phyloP scores from a whole-genome alignment of 2,888 invertebrate species.

The Amaurobius ferox region DNA sequence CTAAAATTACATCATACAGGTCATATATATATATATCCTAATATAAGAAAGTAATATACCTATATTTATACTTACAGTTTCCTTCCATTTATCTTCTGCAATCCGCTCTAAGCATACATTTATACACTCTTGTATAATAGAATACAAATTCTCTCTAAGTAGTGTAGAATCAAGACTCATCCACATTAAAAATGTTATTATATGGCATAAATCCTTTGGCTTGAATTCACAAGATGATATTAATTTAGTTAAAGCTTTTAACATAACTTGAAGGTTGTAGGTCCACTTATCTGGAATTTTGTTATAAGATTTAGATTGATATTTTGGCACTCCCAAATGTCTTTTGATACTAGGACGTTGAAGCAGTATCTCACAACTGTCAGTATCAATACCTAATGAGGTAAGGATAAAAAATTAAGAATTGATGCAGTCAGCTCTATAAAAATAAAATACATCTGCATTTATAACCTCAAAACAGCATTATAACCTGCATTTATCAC shows the following conservation, averaged over 20 bases:
- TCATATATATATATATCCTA: too few relatives aligned
- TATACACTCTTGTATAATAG: background rate
- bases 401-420: too few relatives aligned
- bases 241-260: background rate
- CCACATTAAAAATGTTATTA: background rate
- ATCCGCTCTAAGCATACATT: background rate
- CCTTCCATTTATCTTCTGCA: background rate
- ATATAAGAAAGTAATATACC: too few relatives aligned
- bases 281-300: background rate
- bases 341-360: background rate
- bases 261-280: background rate
- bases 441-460: too few relatives aligned
- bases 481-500: too few relatives aligned
- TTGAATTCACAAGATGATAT: background rate
- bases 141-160: background rate
- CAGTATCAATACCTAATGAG: background rate
- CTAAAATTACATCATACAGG: too few relatives aligned
- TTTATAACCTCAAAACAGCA: too few relatives aligned
- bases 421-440: too few relatives aligned
- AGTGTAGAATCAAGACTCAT: background rate
- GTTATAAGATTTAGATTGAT: background rate
- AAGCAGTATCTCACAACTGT: background rate
- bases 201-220: background rate
- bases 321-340: background rate
- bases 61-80: background rate